Evolutionary conservation across 2,113 vertebrate genomes (phyloP), one percentile per base, ranked within the genome.

Genomic region (Petaurus breviceps): DNA sequence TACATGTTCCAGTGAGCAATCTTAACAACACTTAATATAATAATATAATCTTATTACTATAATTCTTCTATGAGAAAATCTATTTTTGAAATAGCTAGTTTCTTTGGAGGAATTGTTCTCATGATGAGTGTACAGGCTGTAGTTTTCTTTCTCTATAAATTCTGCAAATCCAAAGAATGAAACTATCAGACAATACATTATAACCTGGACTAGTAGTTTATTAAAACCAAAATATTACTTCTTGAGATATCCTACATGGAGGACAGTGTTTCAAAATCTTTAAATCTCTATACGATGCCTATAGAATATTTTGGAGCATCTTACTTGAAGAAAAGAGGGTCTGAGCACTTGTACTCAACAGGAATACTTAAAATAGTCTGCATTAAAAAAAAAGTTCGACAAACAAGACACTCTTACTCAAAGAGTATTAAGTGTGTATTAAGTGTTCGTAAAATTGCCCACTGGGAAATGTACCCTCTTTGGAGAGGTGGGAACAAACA

Each of bases 81-180:
- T 3, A 99, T 99, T 0, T 99, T 99, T 50, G 99, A 99, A 92
- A 99, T 99, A 10, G 99, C 99, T 0, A 99, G 99, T 98, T 99
- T 99, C 98, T 99, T 99, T 94, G 99, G 99, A 31, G 99, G 99
- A 46, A 99, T 99, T 95, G 99, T 99, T 96, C 99, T 99, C 94
- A 99, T 99, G 50, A 97, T 99, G 96, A 99, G 99, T 90, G 98
- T 99, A 96, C 99, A 99, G 98, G 99, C 99, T 0, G 99, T 99
- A 52, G 96, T 99, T 98, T 99, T 99, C 98, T 99, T 99, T 98
- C 98, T 99, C 97, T 99, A 99, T 98, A 99, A 99, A 97, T 99
- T 99, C 98, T 99, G 99, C 99, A 99, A 99, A 98, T 99, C 99
- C 96, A 99, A 99, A 99, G 99, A 99, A 91, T 99, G 99, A 98